A percentile compares a stretch with the other conserved stretches of the same genome.
Conservation (phyloP, 2,888 invertebrate genomes). For the Leptura quadrifasciata region DNA sequence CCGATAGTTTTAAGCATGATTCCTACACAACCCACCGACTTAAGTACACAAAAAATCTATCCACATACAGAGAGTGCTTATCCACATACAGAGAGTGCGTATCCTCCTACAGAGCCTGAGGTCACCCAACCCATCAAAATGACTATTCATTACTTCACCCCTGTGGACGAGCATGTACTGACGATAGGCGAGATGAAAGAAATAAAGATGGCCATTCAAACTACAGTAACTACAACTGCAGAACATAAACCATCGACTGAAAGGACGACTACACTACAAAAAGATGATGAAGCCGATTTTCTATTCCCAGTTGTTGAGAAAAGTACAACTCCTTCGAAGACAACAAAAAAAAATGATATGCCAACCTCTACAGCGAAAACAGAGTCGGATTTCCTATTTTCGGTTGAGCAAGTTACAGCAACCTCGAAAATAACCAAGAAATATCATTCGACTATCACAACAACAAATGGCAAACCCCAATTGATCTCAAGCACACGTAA, state of each 20-base stretch:
- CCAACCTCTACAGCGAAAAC: not conserved
- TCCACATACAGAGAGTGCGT: constrained; percentile 1
- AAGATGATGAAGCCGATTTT: constrained; percentile 28
- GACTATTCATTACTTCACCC: constrained; percentile 61
- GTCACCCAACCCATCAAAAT: constrained; percentile 44
- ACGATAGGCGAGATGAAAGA: constrained; percentile 20
- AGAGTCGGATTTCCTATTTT: not conserved
- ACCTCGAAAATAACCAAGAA: not conserved
- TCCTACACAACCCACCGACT: constrained; percentile 38
- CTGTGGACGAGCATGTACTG: constrained; percentile 54
- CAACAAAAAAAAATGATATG: constrained; percentile 38
- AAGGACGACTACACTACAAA: not conserved
- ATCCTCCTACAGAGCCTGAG: constrained; percentile 10
- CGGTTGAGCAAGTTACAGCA: not conserved
- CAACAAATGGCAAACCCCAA: not conserved
- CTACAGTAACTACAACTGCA: not conserved
- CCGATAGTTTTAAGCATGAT: not conserved
- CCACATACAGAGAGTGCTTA: not conserved
- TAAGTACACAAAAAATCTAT: constrained; percentile 3
- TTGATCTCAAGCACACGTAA: not conserved
- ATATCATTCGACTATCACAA: not conserved
- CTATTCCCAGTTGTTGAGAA: constrained; percentile 25
- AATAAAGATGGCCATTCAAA: constrained; percentile 4
- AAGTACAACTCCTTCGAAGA: constrained; percentile 23
- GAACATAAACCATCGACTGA: not conserved